Evolutionary conservation across 2,113 vertebrate genomes (phyloP).

Genomic region (Stercorarius parasiticus): DNA sequence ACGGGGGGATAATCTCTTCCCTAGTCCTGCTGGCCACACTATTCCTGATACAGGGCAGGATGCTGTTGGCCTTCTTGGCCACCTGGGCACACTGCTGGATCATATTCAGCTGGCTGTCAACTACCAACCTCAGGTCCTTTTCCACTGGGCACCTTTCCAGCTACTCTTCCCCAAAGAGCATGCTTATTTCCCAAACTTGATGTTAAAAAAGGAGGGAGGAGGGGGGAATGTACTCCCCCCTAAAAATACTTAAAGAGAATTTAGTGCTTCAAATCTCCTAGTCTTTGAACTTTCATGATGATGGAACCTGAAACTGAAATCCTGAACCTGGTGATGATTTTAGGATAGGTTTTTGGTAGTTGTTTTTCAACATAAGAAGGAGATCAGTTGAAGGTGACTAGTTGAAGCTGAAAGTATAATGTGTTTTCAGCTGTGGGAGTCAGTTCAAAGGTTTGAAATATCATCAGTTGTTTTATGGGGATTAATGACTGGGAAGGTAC

Average conservation of each 20-base stretch:
- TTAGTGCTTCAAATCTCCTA: neutral
- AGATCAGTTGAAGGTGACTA: neutral
- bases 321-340: neutral
- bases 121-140: accelerated
- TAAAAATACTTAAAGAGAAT: neutral
- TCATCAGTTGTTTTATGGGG: neutral
- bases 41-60: neutral
- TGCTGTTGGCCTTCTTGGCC: neutral
- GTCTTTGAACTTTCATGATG: neutral
- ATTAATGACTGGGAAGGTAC: neutral
- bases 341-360: neutral
- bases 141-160: neutral
- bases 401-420: neutral
- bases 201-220: neutral
- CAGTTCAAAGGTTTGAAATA: neutral
- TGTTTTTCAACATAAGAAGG: neutral
- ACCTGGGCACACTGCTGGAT: neutral
- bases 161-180: neutral
- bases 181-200: neutral
- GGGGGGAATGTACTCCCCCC: neutral
- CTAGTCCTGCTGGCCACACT: neutral
- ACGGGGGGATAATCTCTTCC: accelerated
- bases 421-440: neutral
- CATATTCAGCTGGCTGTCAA: accelerated
- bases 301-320: neutral